phyloP scores from a whole-genome alignment of 2,797 vertebrate genomes.

The Tokudaia muenninki region DNA sequence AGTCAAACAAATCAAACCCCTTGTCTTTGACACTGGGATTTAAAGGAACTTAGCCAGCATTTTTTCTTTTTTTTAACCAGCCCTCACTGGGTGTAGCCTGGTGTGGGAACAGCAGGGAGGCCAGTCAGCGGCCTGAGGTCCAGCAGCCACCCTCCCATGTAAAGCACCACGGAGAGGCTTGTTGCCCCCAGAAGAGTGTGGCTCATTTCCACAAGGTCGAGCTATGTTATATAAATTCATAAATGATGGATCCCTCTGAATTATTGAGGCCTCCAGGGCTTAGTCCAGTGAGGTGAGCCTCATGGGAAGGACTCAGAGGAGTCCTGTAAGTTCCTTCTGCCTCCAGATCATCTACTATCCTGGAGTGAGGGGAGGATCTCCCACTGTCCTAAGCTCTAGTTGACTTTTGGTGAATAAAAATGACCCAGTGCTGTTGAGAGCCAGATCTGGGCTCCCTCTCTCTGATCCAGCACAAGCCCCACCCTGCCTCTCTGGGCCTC shows the following conservation, averaged over 20 bases:
- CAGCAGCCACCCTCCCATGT: too few species aligned
- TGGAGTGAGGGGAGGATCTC: not conserved
- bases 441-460: not conserved
- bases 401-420: not conserved
- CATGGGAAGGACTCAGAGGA: not conserved
- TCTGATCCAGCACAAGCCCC: not conserved
- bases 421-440: not conserved
- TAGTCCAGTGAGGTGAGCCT: constrained; percentile 12
- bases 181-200: not conserved
- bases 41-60: not conserved
- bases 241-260: constrained; percentile 77
- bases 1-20: not conserved
- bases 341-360: not conserved
- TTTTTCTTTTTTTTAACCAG: not conserved
- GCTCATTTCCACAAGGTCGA: constrained; percentile 64
- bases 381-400: not conserved
- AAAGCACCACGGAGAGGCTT: not conserved
- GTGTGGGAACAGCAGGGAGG: not conserved
- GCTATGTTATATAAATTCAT: constrained; percentile 72
- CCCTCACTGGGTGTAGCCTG: not conserved
- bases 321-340: not conserved
- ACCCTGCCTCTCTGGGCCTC: rapidly evolving
- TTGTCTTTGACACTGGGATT: not conserved
- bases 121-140: not conserved
- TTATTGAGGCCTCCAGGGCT: constrained; percentile 69